Conservation (phyloP, 2,113 vertebrate genomes). For the Typhlomys cinereus region DNA sequence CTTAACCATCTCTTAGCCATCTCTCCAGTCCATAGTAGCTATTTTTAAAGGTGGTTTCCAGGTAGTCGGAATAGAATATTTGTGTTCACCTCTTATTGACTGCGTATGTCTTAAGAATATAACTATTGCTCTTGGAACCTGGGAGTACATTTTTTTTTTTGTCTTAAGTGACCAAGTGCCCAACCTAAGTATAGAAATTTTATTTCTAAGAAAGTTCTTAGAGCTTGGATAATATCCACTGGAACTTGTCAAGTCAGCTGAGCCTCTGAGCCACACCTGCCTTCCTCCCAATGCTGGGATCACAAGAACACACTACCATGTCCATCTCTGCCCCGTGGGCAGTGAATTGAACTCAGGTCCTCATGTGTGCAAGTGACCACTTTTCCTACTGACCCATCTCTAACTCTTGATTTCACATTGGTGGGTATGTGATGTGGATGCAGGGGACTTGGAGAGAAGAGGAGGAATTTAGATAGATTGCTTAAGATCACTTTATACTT, state of each 20-base stretch:
- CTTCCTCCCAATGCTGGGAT: neutral
- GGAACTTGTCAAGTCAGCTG: neutral
- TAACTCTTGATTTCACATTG: neutral
- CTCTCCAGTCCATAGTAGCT: too few relatives aligned
- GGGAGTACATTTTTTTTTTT: neutral
- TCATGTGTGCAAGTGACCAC: neutral
- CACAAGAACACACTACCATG: too few relatives aligned
- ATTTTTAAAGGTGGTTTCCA: neutral
- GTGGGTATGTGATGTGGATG: neutral
- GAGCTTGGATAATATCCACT: neutral
- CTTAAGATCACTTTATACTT: neutral
- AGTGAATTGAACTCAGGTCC: neutral
- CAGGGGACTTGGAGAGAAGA: neutral
- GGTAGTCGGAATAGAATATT: neutral
- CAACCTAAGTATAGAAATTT: neutral
- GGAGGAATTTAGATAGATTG: neutral
- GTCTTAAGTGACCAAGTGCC: neutral
- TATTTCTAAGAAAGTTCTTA: slow-evolving; percentile 13
- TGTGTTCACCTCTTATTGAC: neutral
- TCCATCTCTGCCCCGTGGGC: neutral
- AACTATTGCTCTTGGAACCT: neutral
- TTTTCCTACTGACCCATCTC: neutral
- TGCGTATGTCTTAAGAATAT: neutral
- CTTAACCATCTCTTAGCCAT: too few relatives aligned
- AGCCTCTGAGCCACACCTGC: neutral